Conservation (phyloP, 53 echinoderm and acorn worm genomes). For the Hippasteria phrygiana region DNA sequence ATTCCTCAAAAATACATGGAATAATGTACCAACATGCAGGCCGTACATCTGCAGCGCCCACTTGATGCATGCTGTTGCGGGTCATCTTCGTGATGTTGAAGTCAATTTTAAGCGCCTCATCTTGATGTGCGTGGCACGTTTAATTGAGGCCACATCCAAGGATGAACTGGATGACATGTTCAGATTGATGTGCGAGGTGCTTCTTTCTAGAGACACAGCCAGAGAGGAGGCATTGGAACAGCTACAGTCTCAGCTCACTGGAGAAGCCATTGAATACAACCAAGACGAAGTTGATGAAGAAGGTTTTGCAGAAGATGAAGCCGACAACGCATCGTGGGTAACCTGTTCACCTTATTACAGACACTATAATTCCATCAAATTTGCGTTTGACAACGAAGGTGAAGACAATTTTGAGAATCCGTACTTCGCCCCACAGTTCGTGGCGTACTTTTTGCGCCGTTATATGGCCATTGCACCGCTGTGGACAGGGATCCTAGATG, state of each 20-base stretch:
- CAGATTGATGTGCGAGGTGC: neutral
- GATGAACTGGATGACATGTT: neutral
- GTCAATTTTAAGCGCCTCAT: neutral
- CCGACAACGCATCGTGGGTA: neutral
- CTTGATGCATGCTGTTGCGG: neutral
- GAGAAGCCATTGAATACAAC: neutral
- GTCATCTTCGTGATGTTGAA: neutral
- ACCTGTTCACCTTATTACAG: neutral
- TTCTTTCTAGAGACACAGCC: neutral
- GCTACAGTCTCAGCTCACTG: neutral
- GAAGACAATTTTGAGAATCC: neutral
- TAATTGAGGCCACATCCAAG: neutral
- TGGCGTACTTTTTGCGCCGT: neutral
- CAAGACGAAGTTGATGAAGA: neutral
- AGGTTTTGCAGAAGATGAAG: neutral
- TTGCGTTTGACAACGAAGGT: neutral
- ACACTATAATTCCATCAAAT: neutral
- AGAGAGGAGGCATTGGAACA: neutral
- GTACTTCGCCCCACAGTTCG: neutral
- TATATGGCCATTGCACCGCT: neutral
- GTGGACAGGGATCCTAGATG: conserved; percentile 12
- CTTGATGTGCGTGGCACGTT: neutral
- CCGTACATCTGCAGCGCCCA: neutral
- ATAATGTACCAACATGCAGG: neutral
- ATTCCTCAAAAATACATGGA: conserved; percentile 1